Conservation (phyloP, 2,113 vertebrate genomes). For the Anguilla rostrata region DNA sequence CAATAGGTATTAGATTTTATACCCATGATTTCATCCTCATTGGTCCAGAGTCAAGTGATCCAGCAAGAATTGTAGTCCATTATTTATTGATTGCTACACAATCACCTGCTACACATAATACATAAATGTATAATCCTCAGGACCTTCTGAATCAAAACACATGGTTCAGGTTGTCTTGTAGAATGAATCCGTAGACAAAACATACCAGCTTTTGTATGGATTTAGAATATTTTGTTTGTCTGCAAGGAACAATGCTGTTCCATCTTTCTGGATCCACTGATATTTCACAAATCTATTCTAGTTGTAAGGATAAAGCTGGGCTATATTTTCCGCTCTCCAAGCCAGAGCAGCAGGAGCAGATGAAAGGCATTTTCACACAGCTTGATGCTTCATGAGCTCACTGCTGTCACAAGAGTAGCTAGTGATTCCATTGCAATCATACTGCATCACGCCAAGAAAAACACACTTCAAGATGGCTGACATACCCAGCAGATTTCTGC, state of each 20-base stretch:
- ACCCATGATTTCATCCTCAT: neutral
- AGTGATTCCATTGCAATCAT: conserved; percentile 38
- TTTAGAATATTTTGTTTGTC: neutral
- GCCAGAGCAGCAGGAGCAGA: neutral
- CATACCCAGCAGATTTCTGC: neutral
- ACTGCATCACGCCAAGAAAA: conserved; percentile 18
- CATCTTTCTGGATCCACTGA: neutral
- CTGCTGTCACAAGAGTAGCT: conserved; percentile 28
- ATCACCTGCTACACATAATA: neutral
- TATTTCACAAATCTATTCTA: neutral
- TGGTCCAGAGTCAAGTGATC: neutral
- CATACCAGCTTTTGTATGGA: neutral
- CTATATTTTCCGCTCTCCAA: neutral
- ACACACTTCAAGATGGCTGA: neutral
- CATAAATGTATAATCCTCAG: neutral
- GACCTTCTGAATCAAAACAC: neutral
- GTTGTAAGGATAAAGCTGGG: neutral
- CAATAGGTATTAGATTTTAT: neutral
- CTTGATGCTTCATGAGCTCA: conserved; percentile 51
- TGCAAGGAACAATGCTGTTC: neutral
- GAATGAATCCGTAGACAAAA: neutral
- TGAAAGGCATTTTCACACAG: conserved; percentile 12
- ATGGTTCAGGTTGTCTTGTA: neutral
- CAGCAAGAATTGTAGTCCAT: neutral
- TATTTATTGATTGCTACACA: neutral